These are phyloP conservation scores for Noctua pronuba DNA, from an alignment of 2,888 invertebrate species.

Conservation along the genomic window DNA sequence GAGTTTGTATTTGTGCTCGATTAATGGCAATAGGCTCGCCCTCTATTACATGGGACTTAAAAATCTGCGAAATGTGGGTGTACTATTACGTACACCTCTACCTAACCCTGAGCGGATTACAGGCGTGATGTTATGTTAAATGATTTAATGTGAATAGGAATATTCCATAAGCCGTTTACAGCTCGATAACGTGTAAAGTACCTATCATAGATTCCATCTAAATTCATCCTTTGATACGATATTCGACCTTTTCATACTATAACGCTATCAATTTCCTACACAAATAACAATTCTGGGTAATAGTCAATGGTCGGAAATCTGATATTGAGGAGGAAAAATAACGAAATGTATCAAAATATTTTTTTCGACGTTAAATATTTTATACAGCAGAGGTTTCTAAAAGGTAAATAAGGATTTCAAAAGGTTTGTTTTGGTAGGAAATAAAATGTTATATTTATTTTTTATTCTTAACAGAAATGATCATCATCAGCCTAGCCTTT, in stretches of 20 bases:
- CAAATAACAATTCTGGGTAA: conserved; percentile 5
- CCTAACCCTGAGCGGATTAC: too few relatives aligned
- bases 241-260: neutral
- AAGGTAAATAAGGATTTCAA: too few relatives aligned
- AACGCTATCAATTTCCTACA: conserved; percentile 10
- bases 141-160: too few relatives aligned
- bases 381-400: neutral
- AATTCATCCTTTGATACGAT: neutral
- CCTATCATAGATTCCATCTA: neutral
- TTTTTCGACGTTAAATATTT: neutral
- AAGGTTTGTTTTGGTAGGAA: neutral
- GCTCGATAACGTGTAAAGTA: neutral
- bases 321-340: neutral
- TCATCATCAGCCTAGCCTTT: too few relatives aligned
- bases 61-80: too few relatives aligned
- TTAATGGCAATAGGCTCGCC: too few relatives aligned
- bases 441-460: too few relatives aligned
- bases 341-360: neutral
- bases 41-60: too few relatives aligned
- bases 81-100: too few relatives aligned
- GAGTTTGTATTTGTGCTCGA: too few relatives aligned
- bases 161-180: neutral
- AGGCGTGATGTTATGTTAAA: too few relatives aligned
- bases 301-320: conserved; percentile 1
- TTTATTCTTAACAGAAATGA: too few relatives aligned